Percentiles rank a stretch among this genome's conserved stretches.
phyloP scores from a whole-genome alignment of 2,113 vertebrate species.

The Catagonus wagneri region DNA sequence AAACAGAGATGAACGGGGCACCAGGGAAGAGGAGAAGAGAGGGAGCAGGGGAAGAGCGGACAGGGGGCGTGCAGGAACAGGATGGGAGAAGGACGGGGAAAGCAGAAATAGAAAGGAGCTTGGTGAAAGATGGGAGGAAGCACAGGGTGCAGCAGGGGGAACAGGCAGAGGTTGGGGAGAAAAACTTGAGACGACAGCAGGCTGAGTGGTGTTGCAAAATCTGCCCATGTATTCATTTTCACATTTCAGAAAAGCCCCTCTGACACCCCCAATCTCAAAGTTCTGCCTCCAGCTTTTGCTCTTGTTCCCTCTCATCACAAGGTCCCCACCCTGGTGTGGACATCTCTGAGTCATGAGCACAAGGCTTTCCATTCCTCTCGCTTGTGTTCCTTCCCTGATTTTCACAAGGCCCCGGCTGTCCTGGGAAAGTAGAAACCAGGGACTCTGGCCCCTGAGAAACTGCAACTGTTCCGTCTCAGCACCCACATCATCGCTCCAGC shows the following conservation, averaged over 20 bases:
- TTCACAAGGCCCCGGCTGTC: constrained; percentile 49
- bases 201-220: constrained; percentile 73
- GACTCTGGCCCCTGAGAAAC: not conserved
- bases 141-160: constrained; percentile 22
- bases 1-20: constrained; percentile 58
- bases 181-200: constrained; percentile 38
- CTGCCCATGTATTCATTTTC: constrained; percentile 69
- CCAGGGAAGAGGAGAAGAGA: constrained; percentile 53
- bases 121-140: constrained; percentile 64
- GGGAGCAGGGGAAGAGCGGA: not conserved
- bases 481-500: not conserved
- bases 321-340: constrained; percentile 47
- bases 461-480: not conserved
- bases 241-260: constrained; percentile 79
- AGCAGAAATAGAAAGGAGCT: constrained; percentile 56
- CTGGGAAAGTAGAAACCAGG: constrained; percentile 53
- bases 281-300: constrained; percentile 70
- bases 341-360: constrained; percentile 75
- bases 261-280: constrained; percentile 44
- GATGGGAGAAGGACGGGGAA: not conserved
- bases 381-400: not conserved
- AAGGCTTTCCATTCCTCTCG: constrained; percentile 40
- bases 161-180: not conserved
- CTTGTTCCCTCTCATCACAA: constrained; percentile 70
- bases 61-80: not conserved